These are phyloP conservation scores for Endomychus coccineus DNA, from an alignment of 2,888 invertebrate genomes.

Conservation along the genomic window DNA sequence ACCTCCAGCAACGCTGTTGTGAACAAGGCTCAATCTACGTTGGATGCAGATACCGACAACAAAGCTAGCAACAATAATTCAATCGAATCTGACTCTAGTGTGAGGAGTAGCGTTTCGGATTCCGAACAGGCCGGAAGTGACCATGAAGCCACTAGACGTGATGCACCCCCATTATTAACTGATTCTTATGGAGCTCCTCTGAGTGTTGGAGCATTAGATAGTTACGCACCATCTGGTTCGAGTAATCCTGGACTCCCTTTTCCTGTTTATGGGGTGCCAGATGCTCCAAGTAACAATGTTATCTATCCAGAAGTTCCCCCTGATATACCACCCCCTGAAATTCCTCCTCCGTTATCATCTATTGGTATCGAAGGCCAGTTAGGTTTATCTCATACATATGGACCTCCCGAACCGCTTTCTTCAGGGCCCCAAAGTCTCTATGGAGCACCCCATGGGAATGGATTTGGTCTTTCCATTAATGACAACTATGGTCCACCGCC, in stretches of 20 bases:
- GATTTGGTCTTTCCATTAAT: slow-evolving; percentile 18
- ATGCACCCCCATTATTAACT: slow-evolving; percentile 34
- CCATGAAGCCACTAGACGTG: slow-evolving; percentile 36
- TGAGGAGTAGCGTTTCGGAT: slow-evolving; percentile 24
- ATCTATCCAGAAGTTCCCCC: slow-evolving; percentile 46
- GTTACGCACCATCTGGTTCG: slow-evolving; percentile 34
- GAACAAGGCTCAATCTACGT: slow-evolving; percentile 33
- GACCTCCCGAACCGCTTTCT: slow-evolving; percentile 18
- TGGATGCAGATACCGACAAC: slow-evolving; percentile 18
- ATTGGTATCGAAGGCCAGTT: slow-evolving; percentile 7
- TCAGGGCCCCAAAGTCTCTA: slow-evolving; percentile 18
- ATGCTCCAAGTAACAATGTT: slow-evolving; percentile 41
- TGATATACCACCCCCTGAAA: slow-evolving; percentile 41
- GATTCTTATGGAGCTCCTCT: slow-evolving; percentile 51
- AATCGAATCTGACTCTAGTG: slow-evolving; percentile 10
- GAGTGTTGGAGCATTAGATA: slow-evolving; percentile 45
- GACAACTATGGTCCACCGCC: slow-evolving; percentile 13
- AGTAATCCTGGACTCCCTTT: slow-evolving; percentile 48
- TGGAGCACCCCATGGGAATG: slow-evolving; percentile 22
- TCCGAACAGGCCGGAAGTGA: slow-evolving; percentile 34
- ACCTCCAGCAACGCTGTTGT: slow-evolving; percentile 40
- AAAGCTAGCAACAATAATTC: slow-evolving; percentile 18
- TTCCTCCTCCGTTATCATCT: slow-evolving; percentile 19
- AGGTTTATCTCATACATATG: slow-evolving; percentile 24
- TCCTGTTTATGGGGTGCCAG: slow-evolving; percentile 55